A percentile compares a stretch with the other conserved stretches of the same genome.
These are phyloP conservation scores for Enteromius afrohamiltoni DNA, from an alignment of 2,797 vertebrate species.

Conservation along the genomic window DNA sequence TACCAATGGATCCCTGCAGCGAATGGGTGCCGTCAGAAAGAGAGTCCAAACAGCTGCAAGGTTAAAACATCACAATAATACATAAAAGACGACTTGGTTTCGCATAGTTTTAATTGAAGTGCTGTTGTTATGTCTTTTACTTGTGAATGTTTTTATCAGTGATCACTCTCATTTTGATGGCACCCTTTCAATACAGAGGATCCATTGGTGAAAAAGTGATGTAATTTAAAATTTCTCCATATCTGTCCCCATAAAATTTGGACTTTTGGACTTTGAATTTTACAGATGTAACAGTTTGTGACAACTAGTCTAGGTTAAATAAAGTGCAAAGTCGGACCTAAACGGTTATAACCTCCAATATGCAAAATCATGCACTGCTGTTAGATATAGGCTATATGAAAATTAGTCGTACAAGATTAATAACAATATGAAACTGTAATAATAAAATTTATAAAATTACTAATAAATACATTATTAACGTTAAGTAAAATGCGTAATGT, in stretches of 20 bases:
- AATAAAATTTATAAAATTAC: background rate
- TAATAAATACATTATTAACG: background rate
- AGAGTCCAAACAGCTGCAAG: background rate
- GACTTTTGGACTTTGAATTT: background rate
- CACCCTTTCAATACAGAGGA: background rate
- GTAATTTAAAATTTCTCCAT: background rate
- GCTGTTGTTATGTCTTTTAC: background rate
- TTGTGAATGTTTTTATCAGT: background rate
- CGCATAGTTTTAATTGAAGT: background rate
- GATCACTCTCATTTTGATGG: background rate
- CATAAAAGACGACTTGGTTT: background rate
- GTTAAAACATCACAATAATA: background rate
- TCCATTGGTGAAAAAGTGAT: background rate
- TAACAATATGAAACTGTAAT: background rate
- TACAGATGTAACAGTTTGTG: background rate
- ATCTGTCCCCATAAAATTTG: background rate
- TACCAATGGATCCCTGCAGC: background rate
- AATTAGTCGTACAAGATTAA: background rate
- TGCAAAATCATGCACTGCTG: background rate
- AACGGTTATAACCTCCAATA: background rate
- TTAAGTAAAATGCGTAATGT: background rate
- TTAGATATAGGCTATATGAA: background rate
- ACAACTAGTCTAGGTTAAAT: background rate
- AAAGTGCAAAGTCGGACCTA: background rate
- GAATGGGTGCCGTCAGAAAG: background rate